Base-by-base conservation (phyloP, 2,113 vertebrate species). In the Lota lota region DNA sequence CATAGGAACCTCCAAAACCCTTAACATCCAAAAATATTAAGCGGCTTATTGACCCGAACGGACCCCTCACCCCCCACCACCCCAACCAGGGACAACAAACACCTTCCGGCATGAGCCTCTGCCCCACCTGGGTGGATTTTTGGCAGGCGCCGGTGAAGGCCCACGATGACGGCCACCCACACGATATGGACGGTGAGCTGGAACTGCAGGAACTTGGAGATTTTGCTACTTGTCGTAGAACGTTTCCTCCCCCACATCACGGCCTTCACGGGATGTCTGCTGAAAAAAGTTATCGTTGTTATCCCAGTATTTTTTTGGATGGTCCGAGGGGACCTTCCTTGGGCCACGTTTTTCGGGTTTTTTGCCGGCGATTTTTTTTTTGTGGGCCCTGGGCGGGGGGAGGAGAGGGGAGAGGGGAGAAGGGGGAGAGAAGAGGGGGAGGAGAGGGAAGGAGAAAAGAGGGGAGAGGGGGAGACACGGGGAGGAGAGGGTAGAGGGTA, bases 211-310 rank as follows among this genome's bases (percentile, higher is more conserved):
- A 97, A 97, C 89, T 97, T 95, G 76, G 95, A 95, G 87, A 97
- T 95, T n/a, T n/a, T n/a, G 92, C 94, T 95, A n/a, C n/a, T n/a
- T n/a, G 88, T 97, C 94, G 1, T 96, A 95, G 61, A 96, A 96
- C 95, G 0, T 97, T 97, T 97, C 47, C 94, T 91, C 18, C 95
- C 95, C 95, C 95, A 97, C 95, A 96, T 95, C 69, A 96, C 95
- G 0, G 95, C 95, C 84, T 95, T 95, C 76, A 97, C 95, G 10
- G n/a, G n/a, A 97, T 97, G 89, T n/a, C 95, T 96, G 87, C 88
- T 92, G 91, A 97, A n/a, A n/a, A n/a, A n/a, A 96, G 88, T 97
- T 97, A 90, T 97, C 95, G 22, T 97, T 96, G n/a, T n/a, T n/a
- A n/a, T n/a, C n/a, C n/a, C n/a, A n/a, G n/a, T n/a, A n/a, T n/a